Base-by-base conservation (phyloP, 2,888 invertebrate species). In the Acrobeloides nanus region DNA sequence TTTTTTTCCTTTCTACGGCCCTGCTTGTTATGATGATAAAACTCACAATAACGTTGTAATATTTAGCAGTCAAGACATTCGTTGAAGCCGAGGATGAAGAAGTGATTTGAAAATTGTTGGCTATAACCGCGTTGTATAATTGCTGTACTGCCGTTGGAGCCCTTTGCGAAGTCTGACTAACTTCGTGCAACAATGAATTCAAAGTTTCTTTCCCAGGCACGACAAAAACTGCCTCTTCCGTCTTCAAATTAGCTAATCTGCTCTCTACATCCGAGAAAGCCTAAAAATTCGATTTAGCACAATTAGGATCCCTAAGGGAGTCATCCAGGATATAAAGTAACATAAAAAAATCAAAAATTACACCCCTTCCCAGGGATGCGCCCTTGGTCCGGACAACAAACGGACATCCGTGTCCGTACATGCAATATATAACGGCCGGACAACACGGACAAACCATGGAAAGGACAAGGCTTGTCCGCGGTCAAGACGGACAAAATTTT, bases 161-260 rank as follows among this genome's bases (percentile, higher is more conserved):
- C 17, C 38, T 32, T 10, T 31, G 34, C 2, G 52, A 43, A n/a
- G 45, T 40, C n/a, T 46, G 26, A 15, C 21, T 15, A 21, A 64
- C 53, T 34, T 43, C 51, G 26, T 43, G 20, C 1, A 63, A 38
- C 32, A 66, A 48, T 2, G 48, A 42, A 8, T 45, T 42, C 6
- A 61, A 42, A 18, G 46, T 46, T 1, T 54, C 54, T 7, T 45
- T 51, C 23, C 47, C 48, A 7, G 51, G 58, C 21, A 61, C 53
- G 17, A 68, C 58, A 44, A 66, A 70, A 6, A 70, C 64, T 12
- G 70, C 58, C 38, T 64, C 44, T 21, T 70, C 65, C 3, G 66
- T 66, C 26, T 48, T 56, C 2, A 59, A 51, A 5, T 21, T 32
- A 6, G 51, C 34, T 33, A 70, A 48, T 15, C 50, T 46, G 7